Conservation (phyloP, 2,113 vertebrate genomes). For the Cricetomys ansorgei region DNA sequence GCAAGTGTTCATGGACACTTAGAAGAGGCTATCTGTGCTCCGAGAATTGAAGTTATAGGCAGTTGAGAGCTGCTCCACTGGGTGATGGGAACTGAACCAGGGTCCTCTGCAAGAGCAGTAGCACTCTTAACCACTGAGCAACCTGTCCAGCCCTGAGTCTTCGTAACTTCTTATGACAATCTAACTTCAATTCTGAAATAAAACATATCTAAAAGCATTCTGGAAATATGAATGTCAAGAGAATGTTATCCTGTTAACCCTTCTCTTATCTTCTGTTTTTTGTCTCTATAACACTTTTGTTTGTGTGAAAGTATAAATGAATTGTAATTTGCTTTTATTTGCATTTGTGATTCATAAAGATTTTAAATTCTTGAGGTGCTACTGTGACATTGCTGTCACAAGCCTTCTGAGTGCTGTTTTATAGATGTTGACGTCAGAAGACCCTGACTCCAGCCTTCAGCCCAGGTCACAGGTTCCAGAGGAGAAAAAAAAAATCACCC, state of each 20-base stretch:
- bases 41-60: neutral
- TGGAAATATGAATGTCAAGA: neutral
- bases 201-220: neutral
- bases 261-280: neutral
- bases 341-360: neutral
- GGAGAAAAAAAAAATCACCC: neutral
- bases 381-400: neutral
- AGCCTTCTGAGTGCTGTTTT: neutral
- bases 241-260: neutral
- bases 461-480: neutral
- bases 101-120: neutral
- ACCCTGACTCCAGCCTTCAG: neutral
- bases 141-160: neutral
- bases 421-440: neutral
- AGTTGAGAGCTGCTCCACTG: neutral
- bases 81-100: neutral
- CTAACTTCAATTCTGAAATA: constrained; percentile 34
- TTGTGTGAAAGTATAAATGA: neutral
- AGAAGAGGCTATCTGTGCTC: neutral
- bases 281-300: neutral
- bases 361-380: neutral
- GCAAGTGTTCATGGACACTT: neutral
- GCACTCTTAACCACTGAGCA: neutral
- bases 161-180: neutral
- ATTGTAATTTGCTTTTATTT: neutral